These are phyloP conservation scores for Turritopsis dohrnii DNA, from an alignment of 30 jellyfish, hydroid and myxozoan genomes.

Conservation along the genomic window DNA sequence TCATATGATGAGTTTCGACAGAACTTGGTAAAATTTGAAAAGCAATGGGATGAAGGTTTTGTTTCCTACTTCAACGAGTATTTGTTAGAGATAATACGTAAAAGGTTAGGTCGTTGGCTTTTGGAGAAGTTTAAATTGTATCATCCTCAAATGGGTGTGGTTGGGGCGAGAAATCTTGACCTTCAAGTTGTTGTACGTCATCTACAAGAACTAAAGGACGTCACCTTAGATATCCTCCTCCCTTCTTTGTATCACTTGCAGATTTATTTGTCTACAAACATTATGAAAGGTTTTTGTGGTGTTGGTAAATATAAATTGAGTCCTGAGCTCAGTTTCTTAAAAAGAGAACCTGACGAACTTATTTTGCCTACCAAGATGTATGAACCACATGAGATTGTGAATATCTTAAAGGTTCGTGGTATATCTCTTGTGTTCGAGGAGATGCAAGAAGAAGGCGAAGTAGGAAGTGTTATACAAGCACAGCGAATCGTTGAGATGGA, in stretches of 20 bases:
- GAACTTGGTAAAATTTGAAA: slow-evolving; percentile 51
- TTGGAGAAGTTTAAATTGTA: slow-evolving; percentile 69
- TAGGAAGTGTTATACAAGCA: slow-evolving; percentile 36
- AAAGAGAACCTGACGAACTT: slow-evolving; percentile 77
- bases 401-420: slow-evolving; percentile 32
- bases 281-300: slow-evolving; percentile 75
- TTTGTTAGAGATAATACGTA: slow-evolving; percentile 43
- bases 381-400: slow-evolving; percentile 42
- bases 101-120: slow-evolving; percentile 87
- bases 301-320: slow-evolving; percentile 62
- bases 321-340: slow-evolving; percentile 53
- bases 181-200: slow-evolving; percentile 83
- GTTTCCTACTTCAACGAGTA: slow-evolving; percentile 55
- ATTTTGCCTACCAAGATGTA: slow-evolving; percentile 26
- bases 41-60: slow-evolving; percentile 68
- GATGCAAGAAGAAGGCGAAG: slow-evolving; percentile 41
- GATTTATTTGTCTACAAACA: slow-evolving; percentile 65
- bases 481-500: slow-evolving; percentile 40
- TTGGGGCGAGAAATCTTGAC: slow-evolving; percentile 52
- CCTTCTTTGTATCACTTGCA: slow-evolving; percentile 72
- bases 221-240: slow-evolving; percentile 50
- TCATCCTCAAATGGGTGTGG: slow-evolving; percentile 84
- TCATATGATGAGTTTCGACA: slow-evolving; percentile 61
- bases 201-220: slow-evolving; percentile 78
- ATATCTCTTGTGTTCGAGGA: slow-evolving; percentile 35